Base-by-base conservation (phyloP, 37 sponge, comb jelly and placozoan species). In the Oscarella lobularis region DNA sequence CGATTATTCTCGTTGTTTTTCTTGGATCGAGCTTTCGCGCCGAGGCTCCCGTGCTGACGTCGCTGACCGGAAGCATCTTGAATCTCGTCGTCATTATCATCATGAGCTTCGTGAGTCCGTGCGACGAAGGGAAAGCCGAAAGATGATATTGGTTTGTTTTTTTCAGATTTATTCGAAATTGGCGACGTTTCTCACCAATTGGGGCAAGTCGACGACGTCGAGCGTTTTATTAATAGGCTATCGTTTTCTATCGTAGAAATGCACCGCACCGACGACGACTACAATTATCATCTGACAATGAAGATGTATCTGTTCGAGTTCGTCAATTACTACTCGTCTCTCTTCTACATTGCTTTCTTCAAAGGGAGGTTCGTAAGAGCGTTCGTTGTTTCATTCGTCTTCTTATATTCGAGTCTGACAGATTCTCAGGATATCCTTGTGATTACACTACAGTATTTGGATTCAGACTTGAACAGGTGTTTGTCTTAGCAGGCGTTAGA, bases 291-390 rank as follows among this genome's bases (percentile, higher is more conserved):
- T 35, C 40, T 78, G 37, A 78, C 79, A 2, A 38, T 78, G 35
- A 78, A 78, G 65, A 78, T 78, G 79, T 78, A 40, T 54, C 73
- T 78, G 14, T 78, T 78, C 39, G 55, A 78, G 31, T 70, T 66
- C 33, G 35, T 78, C 54, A 80, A 78, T 67, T 80, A 40, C 66
- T 80, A 80, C 36, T 54, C 82, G 33, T 81, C 85, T 35, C 40
- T 88, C 41, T 75, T 85, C 82, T 88, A 88, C 80, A 78, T 88
- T 20, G 89, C 89, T 6, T 88, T 88, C 77, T 88, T 88, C 85
- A 84, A 88, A 71, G 89, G 83, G 83, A 78, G 36, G 80, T 48
- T 20, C 20, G 60, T 48, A 20, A 27, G 60, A 9, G 14, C 60
- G 20, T 48, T 20, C 20, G 60, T 48, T 48, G 60, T 48, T 48